Base-by-base conservation (phyloP, 2,888 invertebrate species). In the Dione vanillae region DNA sequence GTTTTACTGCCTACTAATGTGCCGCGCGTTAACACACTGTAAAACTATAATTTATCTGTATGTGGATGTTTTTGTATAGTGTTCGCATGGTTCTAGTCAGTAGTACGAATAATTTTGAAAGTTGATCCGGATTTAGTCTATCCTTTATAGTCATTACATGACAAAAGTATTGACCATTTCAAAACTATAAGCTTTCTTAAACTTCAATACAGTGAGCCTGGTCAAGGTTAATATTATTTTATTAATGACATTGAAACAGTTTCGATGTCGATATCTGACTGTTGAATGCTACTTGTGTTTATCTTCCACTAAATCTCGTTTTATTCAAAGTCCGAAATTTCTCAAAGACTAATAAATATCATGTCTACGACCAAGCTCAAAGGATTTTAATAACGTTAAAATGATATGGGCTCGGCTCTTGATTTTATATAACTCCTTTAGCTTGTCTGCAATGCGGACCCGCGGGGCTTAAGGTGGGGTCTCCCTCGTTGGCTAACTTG, bases 371-470 rank as follows among this genome's bases (percentile, higher is more conserved):
- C 19, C 49, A 59, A 67, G 40, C 52, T 52, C 10, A 37, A 37
- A 59, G 61, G 12, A 51, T 54, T 62, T 67, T 41, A 64, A 51
- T 16, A 51, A 54, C 14, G 14, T 52, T 58, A 67, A 6, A 54
- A 70, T 71, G 65, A 54, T 56, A 66, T 64, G 58, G 70, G 40
- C 62, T 70, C 61, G 54, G 67, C 56, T 68, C 47, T n/a, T 67
- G 64, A 84, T 85, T 85, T 82, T 77, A 85, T 61, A 45, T 84
- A 84, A 84, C 86, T 85, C 85, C 86, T 86, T 89, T 85, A 86
- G 83, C 83, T 86, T 83, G 84, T 85, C 92, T 91, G 92, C 92
- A 92, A 85, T 92, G 92, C 92, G 91, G 91, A 82, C 75, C 77
- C 83, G 85, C 78, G 81, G 79, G 79, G 80, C 76, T 78, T 78